phyloP scores from a whole-genome alignment of 1,140 invertebrate species.

The Drosophila simulans region DNA sequence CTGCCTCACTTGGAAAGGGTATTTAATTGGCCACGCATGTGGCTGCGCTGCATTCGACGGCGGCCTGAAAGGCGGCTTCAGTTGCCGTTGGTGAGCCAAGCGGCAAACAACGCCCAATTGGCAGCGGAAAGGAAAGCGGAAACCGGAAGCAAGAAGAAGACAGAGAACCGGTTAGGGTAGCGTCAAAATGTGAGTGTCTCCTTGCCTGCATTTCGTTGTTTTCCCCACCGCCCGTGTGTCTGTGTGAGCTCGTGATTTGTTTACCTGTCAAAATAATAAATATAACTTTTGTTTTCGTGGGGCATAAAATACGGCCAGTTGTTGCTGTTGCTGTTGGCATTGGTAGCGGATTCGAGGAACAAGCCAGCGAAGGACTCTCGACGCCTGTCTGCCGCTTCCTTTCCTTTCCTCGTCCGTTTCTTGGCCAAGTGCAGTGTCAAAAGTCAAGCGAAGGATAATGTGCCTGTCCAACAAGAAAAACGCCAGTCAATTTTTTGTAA shows the following conservation, averaged over 20 bases:
- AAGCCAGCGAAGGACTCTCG: conserved; percentile 32
- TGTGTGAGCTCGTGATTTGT: conserved; percentile 70
- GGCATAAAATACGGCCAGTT: conserved; percentile 67
- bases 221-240: conserved; percentile 17
- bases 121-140: conserved; percentile 37
- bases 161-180: conserved; percentile 9
- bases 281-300: conserved; percentile 80
- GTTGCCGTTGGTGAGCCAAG: conserved; percentile 59
- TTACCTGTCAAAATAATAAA: conserved; percentile 84
- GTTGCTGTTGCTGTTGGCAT: conserved; percentile 76
- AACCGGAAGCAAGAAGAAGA: conserved; percentile 36
- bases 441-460: conserved; percentile 67
- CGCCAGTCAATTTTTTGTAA: conserved; percentile 17
- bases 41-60: conserved; percentile 44
- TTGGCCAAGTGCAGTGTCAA: conserved; percentile 66
- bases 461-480: conserved; percentile 56
- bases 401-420: conserved; percentile 2
- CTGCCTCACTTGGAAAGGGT: conserved; percentile 1
- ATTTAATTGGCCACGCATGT: conserved; percentile 42
- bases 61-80: conserved; percentile 75
- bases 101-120: conserved; percentile 41
- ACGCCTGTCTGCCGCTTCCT: conserved; percentile 33
- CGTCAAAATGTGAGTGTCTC: conserved; percentile 66
- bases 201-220: conserved; percentile 27
- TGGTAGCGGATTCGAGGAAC: conserved; percentile 51